Percentiles rank a stretch among this genome's conserved stretches.
phyloP scores from a whole-genome alignment of 2,888 invertebrate species.

The Zhengitettix transpicula region DNA sequence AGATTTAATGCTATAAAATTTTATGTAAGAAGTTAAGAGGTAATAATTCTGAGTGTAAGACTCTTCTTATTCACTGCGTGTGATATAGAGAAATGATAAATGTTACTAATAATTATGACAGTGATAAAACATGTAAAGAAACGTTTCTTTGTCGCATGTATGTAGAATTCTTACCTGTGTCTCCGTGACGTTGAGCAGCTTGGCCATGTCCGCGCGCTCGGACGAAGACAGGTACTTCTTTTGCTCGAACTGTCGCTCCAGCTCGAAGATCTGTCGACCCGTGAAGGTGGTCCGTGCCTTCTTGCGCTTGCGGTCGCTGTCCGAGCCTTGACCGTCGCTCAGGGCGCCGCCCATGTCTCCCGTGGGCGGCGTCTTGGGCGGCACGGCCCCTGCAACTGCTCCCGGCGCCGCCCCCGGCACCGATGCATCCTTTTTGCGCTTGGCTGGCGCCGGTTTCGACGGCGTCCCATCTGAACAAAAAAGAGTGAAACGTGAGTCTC shows the following conservation, averaged over 20 bases:
- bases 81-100: no score
- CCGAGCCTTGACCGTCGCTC: constrained; percentile 9
- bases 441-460: constrained; percentile 7
- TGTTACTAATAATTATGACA: no score
- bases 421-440: constrained; percentile 10
- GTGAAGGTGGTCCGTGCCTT: constrained; percentile 92
- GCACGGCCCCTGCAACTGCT: constrained; percentile 33
- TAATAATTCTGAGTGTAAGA: no score
- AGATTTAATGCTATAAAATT: no score
- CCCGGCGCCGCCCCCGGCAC: constrained; percentile 19
- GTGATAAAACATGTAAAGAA: no score
- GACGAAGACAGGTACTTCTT: constrained; percentile 93
- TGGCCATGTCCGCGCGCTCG: constrained; percentile 88
- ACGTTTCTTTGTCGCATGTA: no score
- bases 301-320: constrained; percentile 44
- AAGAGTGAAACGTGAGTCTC: background rate
- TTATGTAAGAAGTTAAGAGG: no score
- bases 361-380: constrained; percentile 15
- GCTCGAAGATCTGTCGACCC: constrained; percentile 87
- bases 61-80: no score
- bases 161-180: constrained; percentile 58
- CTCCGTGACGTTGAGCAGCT: constrained; percentile 83
- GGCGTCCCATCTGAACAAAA: constrained; percentile 11
- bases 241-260: constrained; percentile 89
- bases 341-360: constrained; percentile 10